A percentile compares a stretch with the other conserved stretches of the same genome.
Evolutionary conservation across 2,888 invertebrate species (phyloP).

Genomic region (Meta bourneti): DNA sequence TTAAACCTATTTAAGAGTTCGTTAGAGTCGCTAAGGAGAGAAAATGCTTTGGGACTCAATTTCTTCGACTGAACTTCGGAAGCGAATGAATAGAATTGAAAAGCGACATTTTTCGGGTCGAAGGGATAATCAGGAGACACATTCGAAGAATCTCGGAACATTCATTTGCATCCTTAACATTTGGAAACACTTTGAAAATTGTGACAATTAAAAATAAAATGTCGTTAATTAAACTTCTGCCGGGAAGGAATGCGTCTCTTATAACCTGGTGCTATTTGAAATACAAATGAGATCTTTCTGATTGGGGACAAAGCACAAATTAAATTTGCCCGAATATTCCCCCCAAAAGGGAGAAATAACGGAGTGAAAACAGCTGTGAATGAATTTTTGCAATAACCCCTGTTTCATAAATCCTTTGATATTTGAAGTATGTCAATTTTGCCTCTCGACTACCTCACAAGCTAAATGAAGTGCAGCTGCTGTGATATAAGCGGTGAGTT

Average conservation of each 20-base stretch:
- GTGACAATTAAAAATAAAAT: conserved; percentile 49
- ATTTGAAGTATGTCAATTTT: no score
- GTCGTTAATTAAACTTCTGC: conserved; percentile 53
- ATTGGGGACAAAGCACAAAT: conserved; percentile 23
- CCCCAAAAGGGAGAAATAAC: no score
- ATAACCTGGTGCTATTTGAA: conserved; percentile 37
- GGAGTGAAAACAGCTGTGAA: no score
- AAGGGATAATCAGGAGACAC: not conserved
- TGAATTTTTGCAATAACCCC: no score
- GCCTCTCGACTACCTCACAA: no score
- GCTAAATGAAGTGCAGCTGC: no score
- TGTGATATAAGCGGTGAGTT: no score
- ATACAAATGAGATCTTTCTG: not conserved
- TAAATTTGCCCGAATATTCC: not conserved
- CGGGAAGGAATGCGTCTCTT: conserved; percentile 20
- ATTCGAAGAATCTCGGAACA: conserved; percentile 9
- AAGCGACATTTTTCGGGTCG: not conserved
- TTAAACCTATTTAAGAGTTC: not conserved
- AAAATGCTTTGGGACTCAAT: not conserved
- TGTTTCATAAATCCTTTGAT: no score
- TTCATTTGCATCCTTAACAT: conserved; percentile 38
- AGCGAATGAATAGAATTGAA: not conserved
- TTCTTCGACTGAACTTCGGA: not conserved
- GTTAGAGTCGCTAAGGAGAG: not conserved
- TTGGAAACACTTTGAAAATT: conserved; percentile 15